phyloP scores from a whole-genome alignment of 2,888 invertebrate species.

The Tanytarsus gracilentus region DNA sequence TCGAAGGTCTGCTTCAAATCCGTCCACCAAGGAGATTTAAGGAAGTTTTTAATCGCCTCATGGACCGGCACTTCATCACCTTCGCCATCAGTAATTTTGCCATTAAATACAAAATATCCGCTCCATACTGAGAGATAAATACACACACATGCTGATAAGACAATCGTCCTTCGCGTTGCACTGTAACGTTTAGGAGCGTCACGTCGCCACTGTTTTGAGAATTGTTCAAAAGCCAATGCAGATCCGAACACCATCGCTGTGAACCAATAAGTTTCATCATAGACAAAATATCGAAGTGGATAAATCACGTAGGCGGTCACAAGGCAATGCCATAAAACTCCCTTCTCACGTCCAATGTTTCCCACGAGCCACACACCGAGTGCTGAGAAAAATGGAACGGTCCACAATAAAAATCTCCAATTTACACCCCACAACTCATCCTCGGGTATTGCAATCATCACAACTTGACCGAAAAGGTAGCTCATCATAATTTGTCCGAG shows the following conservation, averaged over 20 bases:
- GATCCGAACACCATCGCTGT: conserved; percentile 57
- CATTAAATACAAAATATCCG: conserved; percentile 79
- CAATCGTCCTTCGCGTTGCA: conserved; percentile 47
- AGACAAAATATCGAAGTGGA: conserved; percentile 61
- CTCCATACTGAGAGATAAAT: conserved; percentile 65
- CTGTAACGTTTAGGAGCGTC: conserved; percentile 48
- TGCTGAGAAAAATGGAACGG: conserved; percentile 63
- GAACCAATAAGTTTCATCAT: conserved; percentile 64
- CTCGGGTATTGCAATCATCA: conserved; percentile 66
- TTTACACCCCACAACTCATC: conserved; percentile 62
- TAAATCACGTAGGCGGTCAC: conserved; percentile 57
- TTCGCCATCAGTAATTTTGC: conserved; percentile 70
- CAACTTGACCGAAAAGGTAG: conserved; percentile 70
- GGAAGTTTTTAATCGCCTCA: conserved; percentile 81
- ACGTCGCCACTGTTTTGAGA: conserved; percentile 69
- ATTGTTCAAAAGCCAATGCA: conserved; percentile 62
- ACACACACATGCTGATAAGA: conserved; percentile 53
- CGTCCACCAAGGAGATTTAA: conserved; percentile 83
- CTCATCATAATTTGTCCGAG: conserved; percentile 67
- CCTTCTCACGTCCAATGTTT: conserved; percentile 77
- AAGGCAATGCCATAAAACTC: conserved; percentile 60
- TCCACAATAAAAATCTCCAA: conserved; percentile 59
- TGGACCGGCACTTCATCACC: conserved; percentile 82
- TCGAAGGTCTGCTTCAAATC: conserved; percentile 64
- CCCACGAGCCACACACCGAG: conserved; percentile 84